Percentiles rank a stretch among this genome's conserved stretches.
Conservation (phyloP, 2,888 invertebrate species). For the Branchellion lobata region DNA sequence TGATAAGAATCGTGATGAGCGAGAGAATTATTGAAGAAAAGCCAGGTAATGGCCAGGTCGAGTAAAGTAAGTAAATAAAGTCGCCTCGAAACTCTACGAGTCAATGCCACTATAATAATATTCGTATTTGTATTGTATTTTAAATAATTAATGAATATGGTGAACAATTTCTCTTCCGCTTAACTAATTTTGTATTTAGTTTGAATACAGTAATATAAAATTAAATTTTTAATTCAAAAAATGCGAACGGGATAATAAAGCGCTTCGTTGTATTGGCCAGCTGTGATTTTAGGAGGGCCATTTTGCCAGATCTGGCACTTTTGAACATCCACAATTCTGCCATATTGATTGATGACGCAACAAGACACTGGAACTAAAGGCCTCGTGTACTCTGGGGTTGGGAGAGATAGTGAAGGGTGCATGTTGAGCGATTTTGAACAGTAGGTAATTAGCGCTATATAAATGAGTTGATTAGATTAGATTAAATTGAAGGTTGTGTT, state of each 20-base stretch:
- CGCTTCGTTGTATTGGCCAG: slow-evolving; percentile 36
- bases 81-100: no score
- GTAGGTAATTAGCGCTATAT: no score
- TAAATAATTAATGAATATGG: no score
- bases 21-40: not conserved
- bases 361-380: slow-evolving; percentile 49
- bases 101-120: no score
- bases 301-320: slow-evolving; percentile 48
- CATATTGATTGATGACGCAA: slow-evolving; percentile 48
- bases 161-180: no score
- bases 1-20: not conserved
- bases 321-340: slow-evolving; percentile 30
- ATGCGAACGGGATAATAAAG: slow-evolving; percentile 38
- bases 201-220: no score
- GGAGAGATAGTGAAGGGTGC: not conserved
- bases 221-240: no score
- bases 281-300: slow-evolving; percentile 47
- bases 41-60: not conserved
- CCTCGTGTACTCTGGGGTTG: slow-evolving; percentile 38
- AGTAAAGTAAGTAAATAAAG: not conserved
- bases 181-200: no score
- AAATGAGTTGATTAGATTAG: no score
- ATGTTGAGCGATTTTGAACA: not conserved
- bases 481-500: not conserved
- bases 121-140: no score